Evolutionary conservation across 2,797 vertebrate species (phyloP), one percentile per base, ranked within the genome.

Genomic region (Poliocrania exsul): DNA sequence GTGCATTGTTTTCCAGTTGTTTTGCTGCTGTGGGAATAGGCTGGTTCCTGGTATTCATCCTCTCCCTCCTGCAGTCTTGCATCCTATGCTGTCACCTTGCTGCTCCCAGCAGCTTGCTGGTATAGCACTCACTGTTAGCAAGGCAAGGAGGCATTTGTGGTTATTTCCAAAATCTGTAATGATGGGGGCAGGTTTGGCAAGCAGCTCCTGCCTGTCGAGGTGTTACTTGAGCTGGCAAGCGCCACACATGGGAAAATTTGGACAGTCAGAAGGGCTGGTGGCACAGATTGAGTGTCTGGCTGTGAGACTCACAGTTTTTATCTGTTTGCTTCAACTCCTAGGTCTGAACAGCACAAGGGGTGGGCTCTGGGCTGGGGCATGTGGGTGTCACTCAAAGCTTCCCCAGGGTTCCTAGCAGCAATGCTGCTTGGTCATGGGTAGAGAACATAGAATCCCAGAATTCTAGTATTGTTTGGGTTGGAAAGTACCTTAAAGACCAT

Each of bases 1-100:
- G 16, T 4, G 6, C 16, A 3, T 23, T 19, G 5, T 58, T 83
- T 75, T n/a, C 37, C 72, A 47, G 21, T 16, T 0, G 0, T 40
- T 72, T 51, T 79, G n/a, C 44, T 80, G 26, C 37, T 73, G 64
- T 42, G 51, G 0, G 4, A 81, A 74, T 26, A 74, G 21, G 5
- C 12, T 74, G 57, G 16, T 33, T 87, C 28, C 67, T 47, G 56
- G 20, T 2, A 0, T 60, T 62, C 51, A 2, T 11, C 21, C 9
- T 9, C 28, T 85, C 18, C 56, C 6, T 88, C 31, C 77, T 28
- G 53, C 38, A 5, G n/a, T 35, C 56, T 56, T 21, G n/a, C 33
- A 23, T 3, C 17, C 23, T 78, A 5, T 33, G 6, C 7, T n/a
- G 14, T 49, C 1, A 7, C 54, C 44, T 42, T 5, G 4, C 72